Evolutionary conservation across 1,140 invertebrate genomes (phyloP).

Genomic region (Eumaeus atala): DNA sequence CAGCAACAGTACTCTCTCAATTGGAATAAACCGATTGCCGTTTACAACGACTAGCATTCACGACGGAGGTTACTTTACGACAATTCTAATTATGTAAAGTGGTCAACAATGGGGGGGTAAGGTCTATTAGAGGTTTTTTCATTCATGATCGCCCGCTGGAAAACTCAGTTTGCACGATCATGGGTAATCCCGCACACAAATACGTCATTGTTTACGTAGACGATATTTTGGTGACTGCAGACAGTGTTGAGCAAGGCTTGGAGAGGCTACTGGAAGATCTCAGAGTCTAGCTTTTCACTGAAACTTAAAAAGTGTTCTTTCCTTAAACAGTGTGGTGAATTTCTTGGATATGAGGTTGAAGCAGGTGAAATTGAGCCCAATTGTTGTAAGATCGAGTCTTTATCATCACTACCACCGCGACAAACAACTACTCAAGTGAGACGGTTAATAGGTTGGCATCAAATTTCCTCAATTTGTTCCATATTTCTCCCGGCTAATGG

Average conservation of each 20-base stretch:
- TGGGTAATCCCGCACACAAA: slow-evolving; percentile 10
- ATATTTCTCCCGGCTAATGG: slow-evolving; percentile 18
- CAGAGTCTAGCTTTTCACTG: neutral
- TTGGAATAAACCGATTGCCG: too few relatives aligned
- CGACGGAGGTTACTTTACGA: too few relatives aligned
- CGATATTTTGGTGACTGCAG: neutral
- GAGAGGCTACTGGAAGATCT: neutral
- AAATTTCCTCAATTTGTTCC: too few relatives aligned
- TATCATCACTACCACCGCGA: slow-evolving; percentile 28
- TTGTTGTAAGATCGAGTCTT: slow-evolving; percentile 22
- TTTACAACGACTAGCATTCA: too few relatives aligned
- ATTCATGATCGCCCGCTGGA: too few relatives aligned
- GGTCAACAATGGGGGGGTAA: slow-evolving; percentile 36
- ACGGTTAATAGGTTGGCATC: too few relatives aligned
- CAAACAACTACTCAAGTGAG: slow-evolving; percentile 28
- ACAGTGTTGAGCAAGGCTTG: neutral
- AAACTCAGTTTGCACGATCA: too few relatives aligned
- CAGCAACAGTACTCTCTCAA: too few relatives aligned
- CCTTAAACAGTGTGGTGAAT: slow-evolving; percentile 31
- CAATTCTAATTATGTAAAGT: too few relatives aligned
- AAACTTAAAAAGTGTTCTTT: slow-evolving; percentile 29
- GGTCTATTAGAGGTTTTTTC: too few relatives aligned
- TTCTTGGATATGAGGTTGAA: slow-evolving; percentile 27
- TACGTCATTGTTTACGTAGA: slow-evolving; percentile 17
- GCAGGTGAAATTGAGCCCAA: too few relatives aligned